These are phyloP conservation scores for Galemys pyrenaicus DNA, from an alignment of 2,113 vertebrate species.

Conservation along the genomic window DNA sequence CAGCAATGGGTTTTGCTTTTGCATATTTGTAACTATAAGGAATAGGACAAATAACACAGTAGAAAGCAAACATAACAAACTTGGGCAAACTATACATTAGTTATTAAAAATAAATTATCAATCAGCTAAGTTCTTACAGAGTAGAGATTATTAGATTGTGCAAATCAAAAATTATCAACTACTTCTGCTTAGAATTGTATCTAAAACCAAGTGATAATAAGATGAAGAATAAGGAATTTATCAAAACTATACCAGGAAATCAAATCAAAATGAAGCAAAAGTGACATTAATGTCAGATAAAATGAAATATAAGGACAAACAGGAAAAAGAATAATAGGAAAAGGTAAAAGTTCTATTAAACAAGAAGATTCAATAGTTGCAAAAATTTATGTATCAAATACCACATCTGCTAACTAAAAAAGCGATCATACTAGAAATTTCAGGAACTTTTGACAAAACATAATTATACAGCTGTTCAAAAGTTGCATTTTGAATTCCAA, in stretches of 20 bases:
- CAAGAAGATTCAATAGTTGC: neutral
- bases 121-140: neutral
- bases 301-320: neutral
- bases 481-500: constrained; percentile 31
- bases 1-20: neutral
- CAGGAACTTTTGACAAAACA: constrained; percentile 1
- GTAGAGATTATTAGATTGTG: neutral
- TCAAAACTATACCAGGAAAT: constrained; percentile 4
- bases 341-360: constrained; percentile 4
- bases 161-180: neutral
- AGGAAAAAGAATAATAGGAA: neutral
- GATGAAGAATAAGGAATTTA: constrained; percentile 4
- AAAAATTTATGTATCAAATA: neutral
- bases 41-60: neutral
- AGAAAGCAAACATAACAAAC: neutral
- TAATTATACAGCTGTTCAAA: neutral
- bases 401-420: neutral
- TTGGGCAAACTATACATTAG: neutral
- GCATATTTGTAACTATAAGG: neutral
- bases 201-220: constrained; percentile 10
- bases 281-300: neutral
- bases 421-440: neutral
- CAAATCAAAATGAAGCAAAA: constrained; percentile 25
- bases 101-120: constrained; percentile 27
- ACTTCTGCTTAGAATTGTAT: neutral